Evolutionary conservation across 2,888 invertebrate genomes (phyloP), one percentile per base, ranked within the genome.

Genomic region (Microctonus brassicae): DNA sequence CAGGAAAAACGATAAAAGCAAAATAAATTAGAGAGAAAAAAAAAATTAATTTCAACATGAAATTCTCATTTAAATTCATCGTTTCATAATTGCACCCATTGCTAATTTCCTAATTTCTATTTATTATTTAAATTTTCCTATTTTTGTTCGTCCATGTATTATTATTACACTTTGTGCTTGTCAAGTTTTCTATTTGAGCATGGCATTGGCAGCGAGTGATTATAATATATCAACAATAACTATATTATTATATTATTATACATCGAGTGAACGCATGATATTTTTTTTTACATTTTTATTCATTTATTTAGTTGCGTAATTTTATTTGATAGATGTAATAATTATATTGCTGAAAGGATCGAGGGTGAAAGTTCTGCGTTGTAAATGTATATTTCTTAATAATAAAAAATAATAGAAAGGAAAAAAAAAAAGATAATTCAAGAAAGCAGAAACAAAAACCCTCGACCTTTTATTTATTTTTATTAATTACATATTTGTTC

Each of bases 141-240:
- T 75, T 78, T 79, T n/a, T 47, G 17, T 47, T 47, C 17, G 17
- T 7, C 17, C 47, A 1, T 7, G 47, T 47, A 47, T 47, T 17
- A 17, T 47, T 5, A 20, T 47, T 47, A 47, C 47, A 47, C 47
- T 47, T 47, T 47, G 47, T 47, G 47, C 47, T 47, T 47, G 47
- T 47, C 47, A 76, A 81, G 75, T 77, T 79, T 77, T 78, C 73
- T 78, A 81, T 80, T 81, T 80, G 74, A 82, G 84, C 84, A 84
- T 84, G 84, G 80, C 81, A 84, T 81, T 83, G 80, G 79, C 82
- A 81, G 78, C 81, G 76, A 73, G 83, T 76, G 69, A 70, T 67
- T 58, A 60, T 17, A 58, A 73, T 42, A 34, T 13, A 47, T n/a
- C 24, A 63, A 47, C 22, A 24, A 57, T n/a, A 26, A 26, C 2